Percentiles rank a stretch among this genome's conserved stretches.
phyloP scores from a whole-genome alignment of 2,113 vertebrate species.

The Dromaius novaehollandiae region DNA sequence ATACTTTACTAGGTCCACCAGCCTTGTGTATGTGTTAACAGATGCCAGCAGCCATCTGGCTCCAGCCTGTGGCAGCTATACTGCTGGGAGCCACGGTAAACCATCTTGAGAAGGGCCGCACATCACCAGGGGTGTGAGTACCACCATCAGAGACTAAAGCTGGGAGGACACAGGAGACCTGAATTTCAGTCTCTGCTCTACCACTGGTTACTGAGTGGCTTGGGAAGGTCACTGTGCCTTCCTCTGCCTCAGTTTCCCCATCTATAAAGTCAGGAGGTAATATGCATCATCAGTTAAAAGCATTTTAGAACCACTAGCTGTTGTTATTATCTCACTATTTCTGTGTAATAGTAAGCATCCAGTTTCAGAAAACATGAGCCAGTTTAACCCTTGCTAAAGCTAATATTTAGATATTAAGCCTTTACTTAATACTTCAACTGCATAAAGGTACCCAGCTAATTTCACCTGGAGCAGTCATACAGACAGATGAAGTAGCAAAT shows the following conservation, averaged over 20 bases:
- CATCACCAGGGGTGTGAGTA: neutral
- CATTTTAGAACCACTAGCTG: neutral
- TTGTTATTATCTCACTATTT: neutral
- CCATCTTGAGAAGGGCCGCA: neutral
- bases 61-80: fast-evolving
- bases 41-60: neutral
- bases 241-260: neutral
- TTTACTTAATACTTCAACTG: neutral
- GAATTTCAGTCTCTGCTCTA: neutral
- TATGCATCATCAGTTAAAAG: neutral
- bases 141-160: too few species aligned
- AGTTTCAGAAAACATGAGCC: neutral
- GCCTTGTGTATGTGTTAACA: fast-evolving
- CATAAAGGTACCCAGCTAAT: neutral
- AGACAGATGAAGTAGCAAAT: neutral
- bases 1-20: neutral
- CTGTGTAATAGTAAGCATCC: neutral
- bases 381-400: too few species aligned
- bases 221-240: neutral
- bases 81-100: neutral
- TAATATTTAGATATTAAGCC: too few species aligned
- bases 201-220: neutral
- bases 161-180: neutral
- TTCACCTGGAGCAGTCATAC: neutral
- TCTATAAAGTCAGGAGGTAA: neutral